A percentile compares a stretch with the other conserved stretches of the same genome.
Evolutionary conservation across 2,888 invertebrate species (phyloP).

Genomic region (Acrocyrtus sp.): DNA sequence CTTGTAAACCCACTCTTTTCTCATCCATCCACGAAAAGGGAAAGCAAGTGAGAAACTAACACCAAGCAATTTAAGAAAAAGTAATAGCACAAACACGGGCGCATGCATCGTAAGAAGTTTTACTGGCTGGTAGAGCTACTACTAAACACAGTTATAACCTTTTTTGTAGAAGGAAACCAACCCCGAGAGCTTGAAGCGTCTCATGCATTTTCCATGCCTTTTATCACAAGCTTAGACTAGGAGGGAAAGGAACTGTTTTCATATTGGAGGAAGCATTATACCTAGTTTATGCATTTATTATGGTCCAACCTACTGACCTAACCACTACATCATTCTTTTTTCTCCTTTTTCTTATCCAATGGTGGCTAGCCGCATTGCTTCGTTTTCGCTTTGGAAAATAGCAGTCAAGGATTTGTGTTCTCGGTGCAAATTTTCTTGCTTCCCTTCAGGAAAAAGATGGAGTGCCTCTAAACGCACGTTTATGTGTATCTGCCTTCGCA

Average conservation of each 20-base stretch:
- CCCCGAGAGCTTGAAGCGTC: too few species aligned
- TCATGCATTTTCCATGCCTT: slow-evolving; percentile 6
- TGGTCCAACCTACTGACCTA: slow-evolving; percentile 31
- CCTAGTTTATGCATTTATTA: slow-evolving; percentile 18
- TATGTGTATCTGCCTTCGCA: background rate
- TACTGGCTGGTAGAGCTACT: background rate
- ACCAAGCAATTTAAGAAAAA: background rate
- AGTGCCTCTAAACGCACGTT: too few species aligned
- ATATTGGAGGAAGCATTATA: background rate
- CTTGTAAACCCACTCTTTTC: background rate
- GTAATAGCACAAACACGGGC: background rate
- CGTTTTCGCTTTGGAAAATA: background rate
- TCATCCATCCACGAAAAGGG: background rate
- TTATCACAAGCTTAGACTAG: too few species aligned
- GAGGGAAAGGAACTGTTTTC: background rate
- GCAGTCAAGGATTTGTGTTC: background rate
- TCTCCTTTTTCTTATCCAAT: slow-evolving; percentile 2
- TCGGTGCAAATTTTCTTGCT: too few species aligned
- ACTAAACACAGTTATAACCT: background rate
- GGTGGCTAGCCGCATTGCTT: background rate
- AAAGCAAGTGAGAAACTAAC: background rate
- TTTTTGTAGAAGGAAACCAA: background rate
- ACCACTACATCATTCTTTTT: slow-evolving; percentile 17
- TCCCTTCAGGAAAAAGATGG: too few species aligned
- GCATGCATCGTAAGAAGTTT: too few species aligned